Evolutionary conservation across 1,140 invertebrate genomes (phyloP).

Genomic region (Dinothrombium tinctorium): DNA sequence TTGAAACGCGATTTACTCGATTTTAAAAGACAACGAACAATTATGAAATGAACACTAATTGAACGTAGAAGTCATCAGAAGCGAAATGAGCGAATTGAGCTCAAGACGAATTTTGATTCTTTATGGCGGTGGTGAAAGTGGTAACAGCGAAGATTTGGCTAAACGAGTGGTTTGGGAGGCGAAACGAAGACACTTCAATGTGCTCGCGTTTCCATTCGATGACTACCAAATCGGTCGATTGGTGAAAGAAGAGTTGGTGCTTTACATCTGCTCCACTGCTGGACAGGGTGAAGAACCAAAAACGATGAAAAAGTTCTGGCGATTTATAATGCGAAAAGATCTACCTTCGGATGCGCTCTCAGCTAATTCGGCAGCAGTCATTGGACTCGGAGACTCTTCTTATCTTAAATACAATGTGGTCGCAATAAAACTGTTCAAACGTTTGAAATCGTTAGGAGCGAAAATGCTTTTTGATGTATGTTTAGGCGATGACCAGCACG

Average conservation of each 20-base stretch:
- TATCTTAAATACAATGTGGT: constrained; percentile 89
- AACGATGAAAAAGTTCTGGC: constrained; percentile 89
- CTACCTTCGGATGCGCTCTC: constrained; percentile 35
- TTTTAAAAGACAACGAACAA: too few species aligned
- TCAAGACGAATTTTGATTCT: constrained; percentile 8
- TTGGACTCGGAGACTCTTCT: constrained; percentile 89
- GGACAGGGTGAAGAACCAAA: constrained; percentile 86
- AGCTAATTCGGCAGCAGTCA: constrained; percentile 42
- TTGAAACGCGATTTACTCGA: too few species aligned
- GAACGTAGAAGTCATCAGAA: too few species aligned
- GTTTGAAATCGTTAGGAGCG: constrained; percentile 55
- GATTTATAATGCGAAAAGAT: constrained; percentile 53
- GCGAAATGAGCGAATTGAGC: too few species aligned
- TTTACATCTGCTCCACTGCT: constrained; percentile 81
- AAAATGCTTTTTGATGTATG: constrained; percentile 35
- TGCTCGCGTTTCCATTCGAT: constrained; percentile 42
- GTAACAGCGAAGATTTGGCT: constrained; percentile 77
- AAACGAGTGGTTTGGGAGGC: constrained; percentile 66
- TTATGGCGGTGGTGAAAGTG: constrained; percentile 23
- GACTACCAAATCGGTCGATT: constrained; percentile 47
- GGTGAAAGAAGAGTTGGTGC: constrained; percentile 40
- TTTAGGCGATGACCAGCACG: constrained; percentile 87
- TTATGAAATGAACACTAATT: too few species aligned
- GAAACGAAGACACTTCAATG: constrained; percentile 28
- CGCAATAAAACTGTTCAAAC: constrained; percentile 63